These are phyloP conservation scores for Peromyscus nudipes DNA, from an alignment of 2,797 vertebrate genomes.

Conservation along the genomic window DNA sequence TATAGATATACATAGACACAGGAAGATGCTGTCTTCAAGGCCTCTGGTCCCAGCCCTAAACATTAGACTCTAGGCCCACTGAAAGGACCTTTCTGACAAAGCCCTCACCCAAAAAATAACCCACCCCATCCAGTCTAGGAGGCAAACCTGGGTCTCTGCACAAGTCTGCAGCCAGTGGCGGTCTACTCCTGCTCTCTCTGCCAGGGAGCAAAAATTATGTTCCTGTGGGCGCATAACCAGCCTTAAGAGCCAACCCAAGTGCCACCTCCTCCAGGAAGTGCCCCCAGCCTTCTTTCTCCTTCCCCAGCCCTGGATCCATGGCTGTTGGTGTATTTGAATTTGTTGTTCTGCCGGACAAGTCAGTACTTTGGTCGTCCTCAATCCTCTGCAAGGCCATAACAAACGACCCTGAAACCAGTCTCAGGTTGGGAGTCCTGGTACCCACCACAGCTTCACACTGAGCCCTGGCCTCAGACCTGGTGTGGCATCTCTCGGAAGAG, in stretches of 20 bases:
- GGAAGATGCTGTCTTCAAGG: neutral
- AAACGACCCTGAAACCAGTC: neutral
- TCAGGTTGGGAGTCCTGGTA: neutral
- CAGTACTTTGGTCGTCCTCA: neutral
- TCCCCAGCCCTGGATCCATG: neutral
- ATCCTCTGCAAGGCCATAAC: neutral
- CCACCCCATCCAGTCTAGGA: neutral
- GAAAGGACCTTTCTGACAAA: neutral
- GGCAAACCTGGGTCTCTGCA: neutral
- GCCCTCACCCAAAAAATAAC: neutral
- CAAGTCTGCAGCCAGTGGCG: neutral
- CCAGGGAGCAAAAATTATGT: neutral
- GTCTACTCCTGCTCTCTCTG: neutral
- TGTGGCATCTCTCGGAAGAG: neutral
- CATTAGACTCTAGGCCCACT: neutral
- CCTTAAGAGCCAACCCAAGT: neutral
- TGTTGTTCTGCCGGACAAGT: neutral
- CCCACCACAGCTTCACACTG: neutral
- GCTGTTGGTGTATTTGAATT: neutral
- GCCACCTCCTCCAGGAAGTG: conserved; percentile 6
- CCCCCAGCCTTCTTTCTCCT: neutral
- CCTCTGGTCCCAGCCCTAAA: neutral
- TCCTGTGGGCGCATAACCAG: neutral
- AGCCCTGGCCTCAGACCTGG: neutral
- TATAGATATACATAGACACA: neutral